phyloP scores from a whole-genome alignment of 2,888 invertebrate species.

The Patella depressa region DNA sequence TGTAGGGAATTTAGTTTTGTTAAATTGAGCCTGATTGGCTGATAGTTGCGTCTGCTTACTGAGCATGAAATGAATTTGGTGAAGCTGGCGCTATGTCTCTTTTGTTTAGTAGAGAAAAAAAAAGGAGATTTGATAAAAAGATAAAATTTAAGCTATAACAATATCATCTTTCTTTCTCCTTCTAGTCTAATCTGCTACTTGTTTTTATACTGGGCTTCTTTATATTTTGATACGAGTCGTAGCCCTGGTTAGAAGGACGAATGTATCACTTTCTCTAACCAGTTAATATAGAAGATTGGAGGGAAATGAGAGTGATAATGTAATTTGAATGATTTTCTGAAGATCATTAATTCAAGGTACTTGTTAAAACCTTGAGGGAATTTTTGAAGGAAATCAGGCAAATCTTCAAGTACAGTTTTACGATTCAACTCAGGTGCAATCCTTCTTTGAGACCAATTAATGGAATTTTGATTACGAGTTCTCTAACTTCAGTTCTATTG shows the following conservation, averaged over 20 bases:
- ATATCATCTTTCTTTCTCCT: neutral
- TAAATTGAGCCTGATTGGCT: conserved; percentile 6
- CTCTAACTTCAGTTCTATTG: conserved; percentile 9
- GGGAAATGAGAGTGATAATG: neutral
- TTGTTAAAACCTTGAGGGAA: conserved; percentile 8
- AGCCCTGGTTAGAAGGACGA: too few species aligned
- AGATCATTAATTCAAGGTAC: conserved; percentile 10
- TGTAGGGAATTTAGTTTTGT: neutral
- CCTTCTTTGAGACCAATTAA: conserved; percentile 12
- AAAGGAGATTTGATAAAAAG: neutral
- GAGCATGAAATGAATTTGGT: conserved; percentile 13
- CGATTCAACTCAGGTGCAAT: conserved; percentile 10
- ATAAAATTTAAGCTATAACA: conserved; percentile 6
- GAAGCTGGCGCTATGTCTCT: conserved; percentile 9
- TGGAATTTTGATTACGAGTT: conserved; percentile 12
- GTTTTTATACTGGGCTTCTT: neutral
- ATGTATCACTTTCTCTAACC: too few species aligned
- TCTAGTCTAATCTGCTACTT: neutral
- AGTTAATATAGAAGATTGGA: too few species aligned
- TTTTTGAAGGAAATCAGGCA: neutral
- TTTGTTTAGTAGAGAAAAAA: neutral
- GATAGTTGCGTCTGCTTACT: conserved; percentile 2
- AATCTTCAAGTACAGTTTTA: conserved; percentile 10
- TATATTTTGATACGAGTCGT: neutral
- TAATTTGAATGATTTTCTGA: conserved; percentile 10